Percentiles rank a stretch among this genome's conserved stretches.
Conservation (phyloP, 2,888 invertebrate species). For the Hirtodrosophila confusa region DNA sequence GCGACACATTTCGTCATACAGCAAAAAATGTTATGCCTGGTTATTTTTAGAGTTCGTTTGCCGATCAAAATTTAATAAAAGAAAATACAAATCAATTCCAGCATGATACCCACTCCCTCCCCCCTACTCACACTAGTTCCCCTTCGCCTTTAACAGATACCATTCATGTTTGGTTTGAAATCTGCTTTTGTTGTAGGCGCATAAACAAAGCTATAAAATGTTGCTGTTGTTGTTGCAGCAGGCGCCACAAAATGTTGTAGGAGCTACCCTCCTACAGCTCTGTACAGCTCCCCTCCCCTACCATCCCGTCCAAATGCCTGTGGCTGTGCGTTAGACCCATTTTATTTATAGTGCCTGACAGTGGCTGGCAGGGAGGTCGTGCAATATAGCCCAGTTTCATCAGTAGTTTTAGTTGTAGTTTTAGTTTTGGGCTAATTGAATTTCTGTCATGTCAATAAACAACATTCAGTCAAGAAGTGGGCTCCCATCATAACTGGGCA, state of each 20-base stretch:
- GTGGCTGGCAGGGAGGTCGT: neutral
- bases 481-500: too few relatives aligned
- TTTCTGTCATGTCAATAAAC: conserved; percentile 70
- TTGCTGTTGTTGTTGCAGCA: conserved; percentile 40
- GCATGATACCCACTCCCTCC: conserved; percentile 25
- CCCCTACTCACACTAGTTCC: too few relatives aligned
- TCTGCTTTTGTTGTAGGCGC: conserved; percentile 46
- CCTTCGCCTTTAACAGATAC: neutral
- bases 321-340: conserved; percentile 54
- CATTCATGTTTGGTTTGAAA: conserved; percentile 41
- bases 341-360: conserved; percentile 64
- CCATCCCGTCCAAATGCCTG: conserved; percentile 34
- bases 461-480: conserved; percentile 5
- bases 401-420: conserved; percentile 23
- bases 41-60: conserved; percentile 53
- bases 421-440: conserved; percentile 66
- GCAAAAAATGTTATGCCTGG: neutral
- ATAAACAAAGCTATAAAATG: conserved; percentile 74
- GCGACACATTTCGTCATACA: conserved; percentile 57
- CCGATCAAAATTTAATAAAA: conserved; percentile 32
- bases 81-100: conserved; percentile 44
- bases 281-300: neutral
- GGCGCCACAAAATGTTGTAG: conserved; percentile 67
- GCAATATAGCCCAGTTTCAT: conserved; percentile 19
- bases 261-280: conserved; percentile 1